Conservation (phyloP, 2,113 vertebrate species). For the Paraplagusia blochii region DNA sequence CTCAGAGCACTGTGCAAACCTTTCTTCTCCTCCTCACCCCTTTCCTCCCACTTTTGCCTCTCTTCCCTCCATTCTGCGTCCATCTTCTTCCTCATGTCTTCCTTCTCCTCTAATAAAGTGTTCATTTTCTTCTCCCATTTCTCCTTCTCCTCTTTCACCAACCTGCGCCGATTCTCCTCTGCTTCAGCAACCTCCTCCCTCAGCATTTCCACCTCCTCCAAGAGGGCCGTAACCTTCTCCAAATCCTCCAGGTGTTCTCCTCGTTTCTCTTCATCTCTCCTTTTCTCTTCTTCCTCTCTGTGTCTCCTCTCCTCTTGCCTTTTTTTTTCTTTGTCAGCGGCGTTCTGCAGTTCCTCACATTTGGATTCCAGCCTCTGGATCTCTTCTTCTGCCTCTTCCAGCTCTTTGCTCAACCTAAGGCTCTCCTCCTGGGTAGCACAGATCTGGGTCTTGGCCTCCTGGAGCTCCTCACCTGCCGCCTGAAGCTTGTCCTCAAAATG, state of each 20-base stretch:
- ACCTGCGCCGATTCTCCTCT: conserved; percentile 66
- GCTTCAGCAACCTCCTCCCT: conserved; percentile 44
- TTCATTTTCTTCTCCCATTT: conserved; percentile 74
- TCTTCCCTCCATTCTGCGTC: conserved; percentile 80
- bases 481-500: conserved; percentile 64
- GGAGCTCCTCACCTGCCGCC: conserved; percentile 62
- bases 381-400: conserved; percentile 71
- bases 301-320: conserved; percentile 51
- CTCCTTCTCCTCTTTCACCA: conserved; percentile 68
- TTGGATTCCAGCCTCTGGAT: conserved; percentile 72
- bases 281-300: conserved; percentile 36
- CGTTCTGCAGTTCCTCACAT: conserved; percentile 64
- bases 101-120: conserved; percentile 75
- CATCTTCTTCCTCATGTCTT: conserved; percentile 76
- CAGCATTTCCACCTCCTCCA: conserved; percentile 54
- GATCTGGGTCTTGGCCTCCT: conserved; percentile 59
- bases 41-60: conserved; percentile 81
- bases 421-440: conserved; percentile 68
- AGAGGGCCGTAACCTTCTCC: conserved; percentile 45
- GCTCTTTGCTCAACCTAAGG: conserved; percentile 64
- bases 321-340: conserved; percentile 38
- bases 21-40: conserved; percentile 83
- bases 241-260: conserved; percentile 59
- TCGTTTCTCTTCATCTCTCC: conserved; percentile 56
- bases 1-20: conserved; percentile 80